These are phyloP conservation scores for Muscicapa striata DNA, from an alignment of 2,797 vertebrate species.

Conservation along the genomic window DNA sequence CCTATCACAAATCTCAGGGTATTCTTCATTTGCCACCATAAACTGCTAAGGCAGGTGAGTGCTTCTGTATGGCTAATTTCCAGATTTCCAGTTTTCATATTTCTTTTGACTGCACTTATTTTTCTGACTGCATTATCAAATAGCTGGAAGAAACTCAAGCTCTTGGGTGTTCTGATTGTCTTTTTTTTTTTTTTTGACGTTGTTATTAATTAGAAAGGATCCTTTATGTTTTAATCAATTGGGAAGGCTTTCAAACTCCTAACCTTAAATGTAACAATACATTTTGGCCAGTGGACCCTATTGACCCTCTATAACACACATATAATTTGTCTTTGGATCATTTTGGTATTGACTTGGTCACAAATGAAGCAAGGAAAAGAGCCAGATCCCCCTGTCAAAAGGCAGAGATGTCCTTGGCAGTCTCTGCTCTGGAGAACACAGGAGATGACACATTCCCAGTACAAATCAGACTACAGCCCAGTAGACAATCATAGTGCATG, in stretches of 20 bases:
- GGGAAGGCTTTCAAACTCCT: slow-evolving; percentile 1
- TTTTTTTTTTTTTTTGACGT: neutral
- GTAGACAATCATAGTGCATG: neutral
- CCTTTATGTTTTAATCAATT: neutral
- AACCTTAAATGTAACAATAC: neutral
- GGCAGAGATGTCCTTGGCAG: neutral
- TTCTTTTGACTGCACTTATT: neutral
- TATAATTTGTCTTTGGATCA: neutral
- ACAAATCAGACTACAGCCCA: neutral
- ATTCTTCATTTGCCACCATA: neutral
- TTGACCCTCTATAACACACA: neutral
- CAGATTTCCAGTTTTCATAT: neutral
- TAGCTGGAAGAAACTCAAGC: neutral
- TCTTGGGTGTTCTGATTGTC: neutral
- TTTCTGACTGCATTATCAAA: neutral
- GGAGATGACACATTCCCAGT: neutral
- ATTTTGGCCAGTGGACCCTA: neutral
- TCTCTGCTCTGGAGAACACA: neutral
- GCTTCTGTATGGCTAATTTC: neutral
- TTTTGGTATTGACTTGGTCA: neutral
- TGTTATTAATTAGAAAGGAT: neutral
- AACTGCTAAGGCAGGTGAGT: neutral
- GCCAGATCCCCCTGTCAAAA: neutral
- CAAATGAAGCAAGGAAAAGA: neutral
- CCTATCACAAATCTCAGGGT: neutral